Percentiles rank a stretch among this genome's conserved stretches.
Evolutionary conservation across 2,113 vertebrate species (phyloP).

Genomic region (Octodon degus): DNA sequence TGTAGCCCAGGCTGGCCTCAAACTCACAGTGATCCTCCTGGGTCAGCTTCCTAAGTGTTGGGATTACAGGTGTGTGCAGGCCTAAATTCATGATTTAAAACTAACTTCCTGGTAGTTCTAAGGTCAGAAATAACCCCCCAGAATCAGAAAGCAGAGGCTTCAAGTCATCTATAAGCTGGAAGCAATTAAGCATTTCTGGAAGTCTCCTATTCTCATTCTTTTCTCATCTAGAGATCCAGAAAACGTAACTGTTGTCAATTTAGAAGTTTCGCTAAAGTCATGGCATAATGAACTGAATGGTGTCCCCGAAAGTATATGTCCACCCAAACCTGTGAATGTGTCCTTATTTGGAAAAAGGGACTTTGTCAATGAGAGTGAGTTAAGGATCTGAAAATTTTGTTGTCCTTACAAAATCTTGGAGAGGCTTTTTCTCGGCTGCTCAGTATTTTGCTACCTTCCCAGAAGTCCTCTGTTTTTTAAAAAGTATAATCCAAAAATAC

Average conservation of each 20-base stretch:
- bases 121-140: slow-evolving; percentile 31
- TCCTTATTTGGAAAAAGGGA: background rate
- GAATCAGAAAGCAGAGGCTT: background rate
- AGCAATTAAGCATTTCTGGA: slow-evolving; percentile 20
- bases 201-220: background rate
- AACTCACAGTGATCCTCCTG: background rate
- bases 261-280: background rate
- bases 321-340: background rate
- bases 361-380: background rate
- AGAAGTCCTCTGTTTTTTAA: background rate
- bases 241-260: background rate
- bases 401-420: no score
- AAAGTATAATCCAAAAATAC: slow-evolving; percentile 4
- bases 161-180: background rate
- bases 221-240: background rate
- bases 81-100: slow-evolving; percentile 2
- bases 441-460: background rate
- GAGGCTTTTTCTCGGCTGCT: background rate
- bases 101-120: slow-evolving; percentile 29
- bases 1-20: background rate
- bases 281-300: background rate
- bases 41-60: background rate
- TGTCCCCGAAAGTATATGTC: background rate
- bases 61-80: background rate
- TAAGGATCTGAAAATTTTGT: background rate